These are phyloP conservation scores for Paramormyrops kingsleyae DNA, from an alignment of 2,113 vertebrate species.

Conservation along the genomic window DNA sequence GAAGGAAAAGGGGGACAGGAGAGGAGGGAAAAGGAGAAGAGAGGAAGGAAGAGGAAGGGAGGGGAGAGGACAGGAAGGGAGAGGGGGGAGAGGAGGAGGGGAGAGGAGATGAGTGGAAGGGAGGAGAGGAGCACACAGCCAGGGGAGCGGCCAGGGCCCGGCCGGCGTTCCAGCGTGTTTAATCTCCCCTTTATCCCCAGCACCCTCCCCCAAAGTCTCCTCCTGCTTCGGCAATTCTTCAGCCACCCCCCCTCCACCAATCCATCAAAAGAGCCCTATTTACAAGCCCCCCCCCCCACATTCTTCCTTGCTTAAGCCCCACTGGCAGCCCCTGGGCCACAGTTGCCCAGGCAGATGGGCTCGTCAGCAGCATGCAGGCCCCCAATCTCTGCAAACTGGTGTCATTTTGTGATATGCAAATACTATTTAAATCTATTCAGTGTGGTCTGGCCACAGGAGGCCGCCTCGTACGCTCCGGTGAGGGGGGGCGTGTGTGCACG, in stretches of 20 bases:
- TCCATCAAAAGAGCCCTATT: constrained; percentile 1
- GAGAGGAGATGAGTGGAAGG: neutral
- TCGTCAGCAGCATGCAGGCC: constrained; percentile 26
- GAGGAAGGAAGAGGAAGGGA: too few relatives aligned
- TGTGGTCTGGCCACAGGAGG: constrained; percentile 33
- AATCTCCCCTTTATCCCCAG: constrained; percentile 19
- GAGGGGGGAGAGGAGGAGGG: too few relatives aligned
- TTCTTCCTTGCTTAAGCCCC: constrained; percentile 15
- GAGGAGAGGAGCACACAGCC: neutral
- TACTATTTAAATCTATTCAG: constrained; percentile 46
- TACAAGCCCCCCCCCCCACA: constrained; percentile 11
- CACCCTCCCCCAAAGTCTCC: constrained; percentile 14
- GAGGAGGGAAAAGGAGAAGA: too few relatives aligned
- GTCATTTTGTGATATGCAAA: constrained; percentile 50
- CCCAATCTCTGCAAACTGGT: constrained; percentile 49
- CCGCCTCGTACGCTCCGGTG: constrained; percentile 4
- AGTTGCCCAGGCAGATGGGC: constrained; percentile 37
- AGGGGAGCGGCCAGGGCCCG: neutral
- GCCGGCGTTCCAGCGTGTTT: neutral
- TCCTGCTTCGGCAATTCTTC: constrained; percentile 1
- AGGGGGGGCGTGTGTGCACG: neutral
- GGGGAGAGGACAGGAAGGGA: too few relatives aligned
- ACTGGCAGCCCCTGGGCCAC: constrained; percentile 27
- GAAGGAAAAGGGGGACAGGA: neutral
- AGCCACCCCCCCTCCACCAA: constrained; percentile 14